These are phyloP conservation scores for Drosophila ezoana DNA, from an alignment of 2,888 invertebrate genomes.

Conservation along the genomic window DNA sequence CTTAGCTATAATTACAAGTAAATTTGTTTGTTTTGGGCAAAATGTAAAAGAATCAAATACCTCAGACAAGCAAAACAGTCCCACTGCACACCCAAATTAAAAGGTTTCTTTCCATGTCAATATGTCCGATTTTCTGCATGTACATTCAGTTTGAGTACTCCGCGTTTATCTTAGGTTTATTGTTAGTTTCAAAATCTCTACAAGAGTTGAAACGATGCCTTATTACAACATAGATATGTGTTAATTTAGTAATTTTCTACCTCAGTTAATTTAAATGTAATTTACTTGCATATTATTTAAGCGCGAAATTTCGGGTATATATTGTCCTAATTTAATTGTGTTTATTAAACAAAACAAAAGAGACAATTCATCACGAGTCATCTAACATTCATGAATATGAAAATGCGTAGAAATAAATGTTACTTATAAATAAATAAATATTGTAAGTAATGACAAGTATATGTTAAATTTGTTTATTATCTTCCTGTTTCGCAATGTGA, in stretches of 20 bases:
- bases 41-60: slow-evolving; percentile 67
- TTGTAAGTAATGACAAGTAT: slow-evolving; percentile 35
- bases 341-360: slow-evolving; percentile 29
- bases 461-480: slow-evolving; percentile 41
- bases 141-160: slow-evolving; percentile 49
- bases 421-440: slow-evolving; percentile 47
- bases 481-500: slow-evolving; percentile 20
- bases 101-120: slow-evolving; percentile 45
- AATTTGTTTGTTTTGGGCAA: slow-evolving; percentile 39
- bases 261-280: slow-evolving; percentile 76
- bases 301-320: slow-evolving; percentile 50
- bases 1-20: slow-evolving; percentile 31
- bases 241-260: slow-evolving; percentile 81
- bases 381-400: slow-evolving; percentile 41
- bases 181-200: slow-evolving; percentile 69
- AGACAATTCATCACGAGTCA: slow-evolving; percentile 52
- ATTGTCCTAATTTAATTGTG: slow-evolving; percentile 32
- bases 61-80: slow-evolving; percentile 46
- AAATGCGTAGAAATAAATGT: slow-evolving; percentile 53
- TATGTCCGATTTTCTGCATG: slow-evolving; percentile 37
- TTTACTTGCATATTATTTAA: slow-evolving; percentile 69
- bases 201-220: slow-evolving; percentile 73
- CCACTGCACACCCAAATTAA: slow-evolving; percentile 7
- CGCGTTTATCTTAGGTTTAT: slow-evolving; percentile 64
- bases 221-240: slow-evolving; percentile 72